These are phyloP conservation scores for Pentamera pediparva DNA, from an alignment of 53 echinoderm and acorn worm species.

Conservation along the genomic window DNA sequence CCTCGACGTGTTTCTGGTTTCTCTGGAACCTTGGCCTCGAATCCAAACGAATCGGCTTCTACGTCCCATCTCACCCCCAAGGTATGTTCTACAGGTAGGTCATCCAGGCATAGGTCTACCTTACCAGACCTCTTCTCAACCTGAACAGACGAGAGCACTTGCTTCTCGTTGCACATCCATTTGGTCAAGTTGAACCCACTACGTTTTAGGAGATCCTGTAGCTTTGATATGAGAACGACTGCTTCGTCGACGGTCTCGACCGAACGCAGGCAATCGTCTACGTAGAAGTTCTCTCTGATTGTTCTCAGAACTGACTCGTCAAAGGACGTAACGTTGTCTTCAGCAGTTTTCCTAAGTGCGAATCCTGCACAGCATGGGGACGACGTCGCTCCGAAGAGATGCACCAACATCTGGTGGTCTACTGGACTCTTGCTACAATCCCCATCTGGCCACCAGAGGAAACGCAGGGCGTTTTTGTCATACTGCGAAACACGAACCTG, in stretches of 20 bases:
- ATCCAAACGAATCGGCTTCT: slow-evolving; percentile 42
- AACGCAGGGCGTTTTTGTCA: neutral
- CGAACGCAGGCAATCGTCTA: neutral
- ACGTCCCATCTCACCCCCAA: slow-evolving; percentile 51
- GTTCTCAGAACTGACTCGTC: neutral
- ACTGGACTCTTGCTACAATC: neutral
- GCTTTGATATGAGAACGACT: neutral
- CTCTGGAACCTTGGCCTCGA: slow-evolving; percentile 13
- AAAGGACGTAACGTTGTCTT: slow-evolving; percentile 6
- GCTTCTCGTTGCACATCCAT: slow-evolving; percentile 32
- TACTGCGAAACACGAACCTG: slow-evolving; percentile 11
- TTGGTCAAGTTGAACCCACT: slow-evolving; percentile 51
- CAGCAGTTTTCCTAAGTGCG: slow-evolving; percentile 21
- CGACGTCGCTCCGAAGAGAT: slow-evolving; percentile 42
- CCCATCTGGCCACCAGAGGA: neutral
- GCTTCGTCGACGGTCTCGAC: neutral
- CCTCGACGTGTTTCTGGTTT: slow-evolving; percentile 57
- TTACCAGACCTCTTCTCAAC: slow-evolving; percentile 43
- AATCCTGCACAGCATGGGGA: slow-evolving; percentile 33
- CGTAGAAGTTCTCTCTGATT: slow-evolving; percentile 11
- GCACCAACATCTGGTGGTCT: slow-evolving; percentile 23
- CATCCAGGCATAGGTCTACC: slow-evolving; percentile 15
- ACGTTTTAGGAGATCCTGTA: slow-evolving; percentile 9
- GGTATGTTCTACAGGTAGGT: slow-evolving; percentile 34
- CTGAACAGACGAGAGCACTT: slow-evolving; percentile 22